A percentile compares a stretch with the other conserved stretches of the same genome.
These are phyloP conservation scores for Petrosia ficiformis DNA, from an alignment of 37 sponge, comb jelly and placozoan species.

Conservation along the genomic window DNA sequence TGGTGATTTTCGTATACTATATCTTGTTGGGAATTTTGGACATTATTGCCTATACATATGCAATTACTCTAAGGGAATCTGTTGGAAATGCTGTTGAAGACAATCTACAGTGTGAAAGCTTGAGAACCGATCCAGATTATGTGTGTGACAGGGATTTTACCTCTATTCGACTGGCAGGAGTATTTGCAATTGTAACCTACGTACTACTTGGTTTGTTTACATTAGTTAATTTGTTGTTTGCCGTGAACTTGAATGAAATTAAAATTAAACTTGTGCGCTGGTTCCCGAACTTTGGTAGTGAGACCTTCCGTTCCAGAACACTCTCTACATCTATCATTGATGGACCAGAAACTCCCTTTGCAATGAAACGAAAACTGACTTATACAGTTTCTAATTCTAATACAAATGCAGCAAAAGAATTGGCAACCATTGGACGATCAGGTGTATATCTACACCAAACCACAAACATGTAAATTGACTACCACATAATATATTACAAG, in stretches of 20 bases:
- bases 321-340: not conserved
- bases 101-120: not conserved
- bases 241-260: slow-evolving; percentile 15
- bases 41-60: not conserved
- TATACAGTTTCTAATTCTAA: not conserved
- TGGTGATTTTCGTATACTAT: slow-evolving; percentile 16
- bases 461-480: not conserved
- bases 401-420: not conserved
- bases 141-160: not conserved
- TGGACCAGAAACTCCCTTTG: not conserved
- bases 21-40: not conserved
- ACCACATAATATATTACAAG: too few relatives aligned
- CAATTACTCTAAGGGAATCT: not conserved
- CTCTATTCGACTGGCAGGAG: not conserved
- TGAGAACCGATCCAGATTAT: not conserved
- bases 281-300: not conserved
- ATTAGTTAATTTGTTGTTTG: slow-evolving; percentile 25
- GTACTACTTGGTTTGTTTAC: slow-evolving; percentile 25
- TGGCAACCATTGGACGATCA: not conserved
- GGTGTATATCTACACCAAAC: not conserved
- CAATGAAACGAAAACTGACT: not conserved
- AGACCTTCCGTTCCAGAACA: not conserved
- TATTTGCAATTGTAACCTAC: not conserved
- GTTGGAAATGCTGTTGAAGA: not conserved
- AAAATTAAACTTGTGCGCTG: not conserved